These are phyloP conservation scores for Gallinago media DNA, from an alignment of 2,113 vertebrate genomes.

Conservation along the genomic window DNA sequence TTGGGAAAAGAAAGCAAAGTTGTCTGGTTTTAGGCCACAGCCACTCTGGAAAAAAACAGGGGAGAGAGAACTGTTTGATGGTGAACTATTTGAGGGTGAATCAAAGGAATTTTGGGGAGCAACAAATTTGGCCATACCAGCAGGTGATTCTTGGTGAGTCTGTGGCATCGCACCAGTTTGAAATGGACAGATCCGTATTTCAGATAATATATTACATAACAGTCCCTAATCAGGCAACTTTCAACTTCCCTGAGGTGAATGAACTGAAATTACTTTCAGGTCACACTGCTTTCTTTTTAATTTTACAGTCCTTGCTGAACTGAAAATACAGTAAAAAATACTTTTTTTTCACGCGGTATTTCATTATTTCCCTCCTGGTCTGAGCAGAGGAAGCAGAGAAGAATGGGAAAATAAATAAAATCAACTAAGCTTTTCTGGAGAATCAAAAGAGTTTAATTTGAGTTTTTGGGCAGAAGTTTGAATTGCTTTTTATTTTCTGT, in stretches of 20 bases:
- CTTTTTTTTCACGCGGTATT: not conserved
- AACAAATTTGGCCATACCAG: not conserved
- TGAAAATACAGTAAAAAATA: conserved; percentile 22
- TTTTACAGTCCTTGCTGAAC: not conserved
- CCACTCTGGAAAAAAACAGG: not conserved
- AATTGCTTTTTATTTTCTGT: conserved; percentile 43
- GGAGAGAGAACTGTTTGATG: not conserved
- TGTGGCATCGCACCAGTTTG: not conserved
- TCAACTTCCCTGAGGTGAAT: not conserved
- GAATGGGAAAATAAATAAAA: conserved; percentile 64
- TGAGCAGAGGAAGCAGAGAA: conserved; percentile 44
- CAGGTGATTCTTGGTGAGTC: not conserved
- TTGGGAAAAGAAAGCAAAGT: not conserved
- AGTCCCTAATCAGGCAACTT: not conserved
- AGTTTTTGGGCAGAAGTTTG: conserved; percentile 12
- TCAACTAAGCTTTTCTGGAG: conserved; percentile 28
- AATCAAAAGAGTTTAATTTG: conserved; percentile 50
- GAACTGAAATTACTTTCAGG: conserved; percentile 20
- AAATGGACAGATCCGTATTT: not conserved
- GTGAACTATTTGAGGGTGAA: not conserved
- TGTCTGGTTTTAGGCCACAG: not conserved
- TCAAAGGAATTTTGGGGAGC: not conserved
- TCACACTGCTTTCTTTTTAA: not conserved
- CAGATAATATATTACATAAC: not conserved
- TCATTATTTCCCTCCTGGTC: not conserved